Base-by-base conservation (phyloP, 2,888 invertebrate genomes). In the Nowickia ferox region DNA sequence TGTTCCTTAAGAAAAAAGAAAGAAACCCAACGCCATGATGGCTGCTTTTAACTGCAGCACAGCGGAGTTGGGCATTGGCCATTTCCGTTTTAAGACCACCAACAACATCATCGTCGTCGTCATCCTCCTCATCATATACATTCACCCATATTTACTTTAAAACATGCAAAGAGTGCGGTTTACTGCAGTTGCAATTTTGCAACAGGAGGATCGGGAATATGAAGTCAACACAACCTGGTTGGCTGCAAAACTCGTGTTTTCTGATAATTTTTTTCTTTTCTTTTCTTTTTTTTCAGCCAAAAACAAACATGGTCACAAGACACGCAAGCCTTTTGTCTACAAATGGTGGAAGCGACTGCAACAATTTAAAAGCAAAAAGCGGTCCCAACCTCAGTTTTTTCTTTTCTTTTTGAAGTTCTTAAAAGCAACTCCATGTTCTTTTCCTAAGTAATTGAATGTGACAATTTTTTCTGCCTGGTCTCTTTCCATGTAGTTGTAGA, bases 31-130 rank as follows among this genome's bases (percentile, higher is more conserved):
- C 48, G 55, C 63, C 71, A 72, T 65, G 13, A 72, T 72, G 53
- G 63, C 46, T 51, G 46, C 46, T 59, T 48, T 38, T 68, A 40
- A 61, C 5, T 69, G 72, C 59, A 66, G 72, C 74, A 30, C 17
- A 30, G 30, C 30, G 30, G 30, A 5, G 6, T 57, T 48, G 57
- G 46, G 68, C 69, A 74, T 17, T 84, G 74, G 48, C 46, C 69
- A 80, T 80, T 80, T 80, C 75, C 69, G 61, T 65, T 71, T 76
- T 59, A 11, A 80, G 84, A 84, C 75, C 84, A 80, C 79, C 84
- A 84, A 59, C 79, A 81, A 40, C 38, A 80, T 40, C 69, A 80
- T 38, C 78, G 55, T 53, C 40, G 5, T 51, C 72, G 30, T 59
- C 48, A 40, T 59, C 46, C 22, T 48, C 46, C 30, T 57, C 19